Conservation (phyloP, 2,888 invertebrate species). For the Perizoma flavofasciatum region DNA sequence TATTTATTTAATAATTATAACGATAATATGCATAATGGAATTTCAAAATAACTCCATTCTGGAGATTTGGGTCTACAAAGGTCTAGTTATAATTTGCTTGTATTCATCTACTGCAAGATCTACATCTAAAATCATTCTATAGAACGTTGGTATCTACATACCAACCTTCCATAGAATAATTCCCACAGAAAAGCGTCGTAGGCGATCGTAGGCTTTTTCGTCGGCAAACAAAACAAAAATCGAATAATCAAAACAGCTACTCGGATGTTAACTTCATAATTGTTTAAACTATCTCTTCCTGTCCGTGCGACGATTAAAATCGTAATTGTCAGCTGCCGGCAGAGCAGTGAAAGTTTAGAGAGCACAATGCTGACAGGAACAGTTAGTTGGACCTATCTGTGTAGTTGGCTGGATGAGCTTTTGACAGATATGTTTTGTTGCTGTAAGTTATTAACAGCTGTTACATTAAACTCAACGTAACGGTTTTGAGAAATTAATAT, state of each 20-base stretch:
- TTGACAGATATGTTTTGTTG: slow-evolving; percentile 1
- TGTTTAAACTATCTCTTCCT: slow-evolving; percentile 59
- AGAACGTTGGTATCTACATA: too few relatives aligned
- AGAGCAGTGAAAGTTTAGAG: slow-evolving; percentile 35
- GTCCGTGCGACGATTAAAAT: slow-evolving; percentile 37
- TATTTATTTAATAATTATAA: too few relatives aligned
- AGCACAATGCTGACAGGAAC: slow-evolving; percentile 13
- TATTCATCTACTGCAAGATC: too few relatives aligned
- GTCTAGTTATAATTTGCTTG: too few relatives aligned
- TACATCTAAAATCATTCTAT: too few relatives aligned
- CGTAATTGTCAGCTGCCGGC: slow-evolving; percentile 40
- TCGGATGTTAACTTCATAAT: slow-evolving; percentile 36
- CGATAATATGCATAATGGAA: too few relatives aligned
- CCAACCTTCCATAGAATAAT: neutral
- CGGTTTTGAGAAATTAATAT: too few relatives aligned
- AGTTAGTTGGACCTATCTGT: neutral
- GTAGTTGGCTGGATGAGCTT: neutral
- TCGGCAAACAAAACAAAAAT: slow-evolving; percentile 28
- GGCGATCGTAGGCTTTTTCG: slow-evolving; percentile 1
- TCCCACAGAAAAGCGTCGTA: neutral
- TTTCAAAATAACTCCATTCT: too few relatives aligned
- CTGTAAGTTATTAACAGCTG: neutral
- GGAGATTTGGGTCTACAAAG: too few relatives aligned
- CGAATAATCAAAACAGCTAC: slow-evolving; percentile 34
- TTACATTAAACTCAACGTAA: too few relatives aligned